phyloP scores from a whole-genome alignment of 1,140 invertebrate genomes.

The Drosophila novamexicana region DNA sequence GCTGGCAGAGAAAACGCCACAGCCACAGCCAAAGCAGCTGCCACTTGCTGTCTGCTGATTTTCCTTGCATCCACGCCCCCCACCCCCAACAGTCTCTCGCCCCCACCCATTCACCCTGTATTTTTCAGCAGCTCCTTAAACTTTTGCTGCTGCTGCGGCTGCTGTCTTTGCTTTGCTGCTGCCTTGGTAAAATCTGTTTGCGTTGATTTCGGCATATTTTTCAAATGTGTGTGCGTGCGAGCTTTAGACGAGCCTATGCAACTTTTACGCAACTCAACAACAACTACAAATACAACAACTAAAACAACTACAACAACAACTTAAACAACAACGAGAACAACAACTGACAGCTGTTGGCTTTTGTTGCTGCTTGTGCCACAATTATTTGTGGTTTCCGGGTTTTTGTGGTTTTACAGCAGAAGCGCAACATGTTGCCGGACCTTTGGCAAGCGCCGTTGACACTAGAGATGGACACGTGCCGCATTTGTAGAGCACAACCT shows the following conservation, averaged over 20 bases:
- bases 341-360: slow-evolving; percentile 19
- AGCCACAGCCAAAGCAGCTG: slow-evolving; percentile 21
- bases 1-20: slow-evolving; percentile 35
- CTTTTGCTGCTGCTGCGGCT: slow-evolving; percentile 9
- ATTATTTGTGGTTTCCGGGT: slow-evolving; percentile 82
- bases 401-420: slow-evolving; percentile 62
- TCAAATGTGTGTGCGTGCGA: slow-evolving; percentile 62
- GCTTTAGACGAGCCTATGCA: slow-evolving; percentile 39
- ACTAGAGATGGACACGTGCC: too few relatives aligned
- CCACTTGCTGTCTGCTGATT: slow-evolving; percentile 23
- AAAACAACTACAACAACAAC: not conserved
- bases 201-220: slow-evolving; percentile 83
- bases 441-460: slow-evolving; percentile 15
- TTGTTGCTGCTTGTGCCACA: slow-evolving; percentile 59
- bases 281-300: not conserved
- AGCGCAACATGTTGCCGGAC: slow-evolving; percentile 55
- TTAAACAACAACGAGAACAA: slow-evolving; percentile 4
- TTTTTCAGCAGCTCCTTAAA: slow-evolving; percentile 26
- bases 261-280: slow-evolving; percentile 53
- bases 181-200: slow-evolving; percentile 81
- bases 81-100: not conserved
- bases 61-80: slow-evolving; percentile 11
- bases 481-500: too few relatives aligned
- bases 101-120: not conserved
- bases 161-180: slow-evolving; percentile 56